phyloP scores from a whole-genome alignment of 2,113 vertebrate genomes.

The Melanerpes formicivorus region DNA sequence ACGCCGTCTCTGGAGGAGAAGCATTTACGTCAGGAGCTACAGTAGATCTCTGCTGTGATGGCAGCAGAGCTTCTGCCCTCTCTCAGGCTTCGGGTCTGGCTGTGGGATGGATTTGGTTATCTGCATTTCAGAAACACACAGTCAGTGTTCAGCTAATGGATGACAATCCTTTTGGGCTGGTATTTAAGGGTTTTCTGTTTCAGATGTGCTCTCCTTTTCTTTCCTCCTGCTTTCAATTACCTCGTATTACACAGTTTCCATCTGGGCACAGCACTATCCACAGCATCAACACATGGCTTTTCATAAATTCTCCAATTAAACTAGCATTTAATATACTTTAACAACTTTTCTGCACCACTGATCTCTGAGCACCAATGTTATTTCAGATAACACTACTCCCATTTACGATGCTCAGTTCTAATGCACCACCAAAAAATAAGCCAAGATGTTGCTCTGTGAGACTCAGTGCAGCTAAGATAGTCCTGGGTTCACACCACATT shows the following conservation, averaged over 20 bases:
- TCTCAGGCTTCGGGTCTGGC: background rate
- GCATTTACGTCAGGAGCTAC: background rate
- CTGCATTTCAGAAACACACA: background rate
- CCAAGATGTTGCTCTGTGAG: background rate
- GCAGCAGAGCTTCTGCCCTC: background rate
- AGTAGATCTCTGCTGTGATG: background rate
- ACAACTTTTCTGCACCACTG: background rate
- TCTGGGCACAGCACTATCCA: background rate
- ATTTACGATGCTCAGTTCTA: background rate
- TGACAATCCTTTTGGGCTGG: background rate
- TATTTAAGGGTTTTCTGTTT: background rate
- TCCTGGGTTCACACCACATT: background rate
- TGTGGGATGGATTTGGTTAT: background rate
- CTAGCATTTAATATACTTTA: background rate
- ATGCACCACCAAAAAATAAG: background rate
- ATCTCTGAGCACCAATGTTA: background rate
- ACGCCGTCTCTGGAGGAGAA: rapidly evolving
- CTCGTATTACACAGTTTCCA: background rate
- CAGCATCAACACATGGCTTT: background rate
- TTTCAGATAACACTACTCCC: background rate
- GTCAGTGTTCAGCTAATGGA: background rate
- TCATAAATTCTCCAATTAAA: background rate
- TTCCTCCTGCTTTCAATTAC: background rate
- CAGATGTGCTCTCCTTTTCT: background rate
- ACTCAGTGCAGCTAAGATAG: background rate